phyloP scores from a whole-genome alignment of 2,888 invertebrate species.

The Thymelicus lineola region DNA sequence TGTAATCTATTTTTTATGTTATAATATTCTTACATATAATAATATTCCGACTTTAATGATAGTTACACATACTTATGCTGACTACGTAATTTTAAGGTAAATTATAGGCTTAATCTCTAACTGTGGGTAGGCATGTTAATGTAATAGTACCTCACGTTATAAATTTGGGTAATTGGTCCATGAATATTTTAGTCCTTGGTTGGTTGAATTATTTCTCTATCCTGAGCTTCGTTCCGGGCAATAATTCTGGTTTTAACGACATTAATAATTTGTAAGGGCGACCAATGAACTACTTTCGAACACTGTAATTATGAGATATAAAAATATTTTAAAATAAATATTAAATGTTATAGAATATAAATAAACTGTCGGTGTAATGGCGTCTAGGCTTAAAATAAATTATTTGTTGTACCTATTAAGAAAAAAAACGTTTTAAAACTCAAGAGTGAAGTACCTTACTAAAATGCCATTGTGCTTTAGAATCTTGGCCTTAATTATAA shows the following conservation, averaged over 20 bases:
- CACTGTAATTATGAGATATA: constrained; percentile 17
- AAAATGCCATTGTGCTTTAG: too few relatives aligned
- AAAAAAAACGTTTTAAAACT: too few relatives aligned
- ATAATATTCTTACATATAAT: too few relatives aligned
- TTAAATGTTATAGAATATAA: too few relatives aligned
- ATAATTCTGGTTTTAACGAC: constrained; percentile 51
- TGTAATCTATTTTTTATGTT: too few relatives aligned
- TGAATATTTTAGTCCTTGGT: constrained; percentile 56
- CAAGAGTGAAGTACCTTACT: too few relatives aligned
- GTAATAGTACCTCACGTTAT: constrained; percentile 51
- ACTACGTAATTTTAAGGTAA: constrained; percentile 10
- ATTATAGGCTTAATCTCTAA: constrained; percentile 34
- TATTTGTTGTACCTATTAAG: too few relatives aligned
- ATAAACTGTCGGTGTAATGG: too few relatives aligned
- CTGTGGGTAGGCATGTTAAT: constrained; percentile 41
- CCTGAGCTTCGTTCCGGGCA: constrained; percentile 50
- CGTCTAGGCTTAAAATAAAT: too few relatives aligned
- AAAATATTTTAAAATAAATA: too few relatives aligned
- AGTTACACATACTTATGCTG: background rate
- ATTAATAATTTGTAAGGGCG: constrained; percentile 47
- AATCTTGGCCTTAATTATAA: too few relatives aligned
- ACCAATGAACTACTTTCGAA: constrained; percentile 21
- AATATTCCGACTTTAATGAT: background rate
- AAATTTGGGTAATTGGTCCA: constrained; percentile 57
- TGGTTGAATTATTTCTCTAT: constrained; percentile 46